Percentiles rank a stretch among this genome's conserved stretches.
Conservation (phyloP, 1,140 invertebrate genomes). For the Oryzaephilus surinamensis region DNA sequence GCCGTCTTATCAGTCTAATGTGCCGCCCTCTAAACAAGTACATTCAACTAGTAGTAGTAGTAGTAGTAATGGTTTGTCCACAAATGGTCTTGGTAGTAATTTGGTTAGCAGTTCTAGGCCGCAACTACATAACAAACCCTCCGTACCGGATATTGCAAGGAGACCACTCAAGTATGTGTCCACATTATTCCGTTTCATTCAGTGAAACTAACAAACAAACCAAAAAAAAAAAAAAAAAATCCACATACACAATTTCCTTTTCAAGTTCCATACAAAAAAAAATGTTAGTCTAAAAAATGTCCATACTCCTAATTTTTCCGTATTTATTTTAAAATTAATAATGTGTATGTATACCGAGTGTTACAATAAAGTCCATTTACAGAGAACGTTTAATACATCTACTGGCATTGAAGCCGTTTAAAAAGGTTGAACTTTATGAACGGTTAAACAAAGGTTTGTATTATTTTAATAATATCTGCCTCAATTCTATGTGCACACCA, state of each 20-base stretch:
- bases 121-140: slow-evolving; percentile 32
- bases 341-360: too few relatives aligned
- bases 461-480: not conserved
- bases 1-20: slow-evolving; percentile 23
- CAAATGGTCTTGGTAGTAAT: slow-evolving; percentile 33
- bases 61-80: slow-evolving; percentile 27
- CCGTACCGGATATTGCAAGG: slow-evolving; percentile 51
- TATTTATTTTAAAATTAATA: too few relatives aligned
- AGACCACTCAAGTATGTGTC: slow-evolving; percentile 56
- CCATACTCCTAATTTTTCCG: too few relatives aligned
- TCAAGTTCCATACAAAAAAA: not conserved
- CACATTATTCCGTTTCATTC: too few relatives aligned
- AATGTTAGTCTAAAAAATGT: too few relatives aligned
- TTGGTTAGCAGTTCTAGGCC: slow-evolving; percentile 31
- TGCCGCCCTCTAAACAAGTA: slow-evolving; percentile 4
- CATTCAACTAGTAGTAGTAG: not conserved
- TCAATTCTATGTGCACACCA: too few relatives aligned
- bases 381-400: slow-evolving; percentile 89
- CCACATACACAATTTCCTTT: not conserved
- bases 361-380: slow-evolving; percentile 27
- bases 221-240: not conserved
- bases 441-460: slow-evolving; percentile 63
- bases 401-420: slow-evolving; percentile 81
- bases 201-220: too few relatives aligned
- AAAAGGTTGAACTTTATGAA: slow-evolving; percentile 79